Evolutionary conservation across 2,113 vertebrate genomes (phyloP), one percentile per base, ranked within the genome.

Genomic region (Labeo rohita): DNA sequence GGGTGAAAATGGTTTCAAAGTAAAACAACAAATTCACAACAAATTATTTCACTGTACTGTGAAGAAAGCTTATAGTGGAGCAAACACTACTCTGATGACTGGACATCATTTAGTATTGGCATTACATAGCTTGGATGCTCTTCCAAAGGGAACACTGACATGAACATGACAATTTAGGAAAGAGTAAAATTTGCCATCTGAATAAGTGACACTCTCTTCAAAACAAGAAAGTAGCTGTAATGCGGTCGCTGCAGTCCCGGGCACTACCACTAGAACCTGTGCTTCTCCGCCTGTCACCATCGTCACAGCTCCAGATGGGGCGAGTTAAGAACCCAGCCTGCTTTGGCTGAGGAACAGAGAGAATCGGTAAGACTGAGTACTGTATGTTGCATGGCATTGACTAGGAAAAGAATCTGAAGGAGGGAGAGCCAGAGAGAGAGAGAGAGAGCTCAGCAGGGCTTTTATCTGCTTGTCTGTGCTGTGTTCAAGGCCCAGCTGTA

Each of bases 401-500:
- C 36, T 63, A 34, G 23, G 36, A 87, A 82, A 77, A 43, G 75
- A 85, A 56, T 65, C 59, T 82, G 80, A 82, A 70, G 28, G 45
- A 70, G 63, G 4, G 5, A 72, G 36, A 47, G 84, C 16, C 6
- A 76, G 21, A 74, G 45, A 74, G 45, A 74, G 72, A 74, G 65
- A 16, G 65, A 39, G n/a, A 23, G 21, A 49, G n/a, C 54, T 85
- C 45, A 70, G 47, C 28, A 34, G 50, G 49, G 47, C 23, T 79
- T 68, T 45, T 66, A 68, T 85, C 86, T 78, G 59, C 72, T 83
- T 83, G 56, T 59, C 12, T 88, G 63, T 85, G 73, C 82, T 75
- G 39, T 75, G 23, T 86, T 63, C 54, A 82, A 86, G 83, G 80
- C 83, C 16, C 54, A 80, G 65, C 80, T 68, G 61, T 61, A 74